Percentiles rank a stretch among this genome's conserved stretches.
These are phyloP conservation scores for Tenrec ecaudatus DNA, from an alignment of 2,113 vertebrate genomes.

Conservation along the genomic window DNA sequence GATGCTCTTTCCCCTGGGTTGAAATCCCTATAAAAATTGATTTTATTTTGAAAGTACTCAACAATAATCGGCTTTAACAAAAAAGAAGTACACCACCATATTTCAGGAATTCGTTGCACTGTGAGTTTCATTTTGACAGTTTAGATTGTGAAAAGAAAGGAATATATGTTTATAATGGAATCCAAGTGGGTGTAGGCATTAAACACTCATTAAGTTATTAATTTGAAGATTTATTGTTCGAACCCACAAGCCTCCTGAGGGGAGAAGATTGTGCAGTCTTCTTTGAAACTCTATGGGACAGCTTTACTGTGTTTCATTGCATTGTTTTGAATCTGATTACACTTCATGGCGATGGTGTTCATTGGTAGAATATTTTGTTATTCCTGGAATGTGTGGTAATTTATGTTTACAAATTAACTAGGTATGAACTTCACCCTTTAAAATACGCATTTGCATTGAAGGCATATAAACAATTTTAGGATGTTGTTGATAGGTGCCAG, in stretches of 20 bases:
- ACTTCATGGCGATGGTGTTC: background rate
- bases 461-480: background rate
- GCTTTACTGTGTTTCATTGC: too few species aligned
- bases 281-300: too few species aligned
- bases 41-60: background rate
- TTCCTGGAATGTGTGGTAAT: background rate
- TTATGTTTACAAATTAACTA: background rate
- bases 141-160: background rate
- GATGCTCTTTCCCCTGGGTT: too few species aligned
- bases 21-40: background rate
- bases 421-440: background rate
- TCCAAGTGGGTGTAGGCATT: too few species aligned
- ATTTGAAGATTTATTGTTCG: too few species aligned
- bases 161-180: too few species aligned
- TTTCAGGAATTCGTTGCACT: background rate
- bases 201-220: too few species aligned
- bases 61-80: too few species aligned
- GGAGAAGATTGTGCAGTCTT: too few species aligned
- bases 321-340: too few species aligned
- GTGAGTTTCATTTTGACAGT: background rate
- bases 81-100: background rate
- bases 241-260: too few species aligned
- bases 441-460: background rate
- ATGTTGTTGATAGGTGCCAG: background rate
- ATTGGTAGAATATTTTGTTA: background rate